phyloP scores from a whole-genome alignment of 2,113 vertebrate genomes.

The Ciconia boyciana region DNA sequence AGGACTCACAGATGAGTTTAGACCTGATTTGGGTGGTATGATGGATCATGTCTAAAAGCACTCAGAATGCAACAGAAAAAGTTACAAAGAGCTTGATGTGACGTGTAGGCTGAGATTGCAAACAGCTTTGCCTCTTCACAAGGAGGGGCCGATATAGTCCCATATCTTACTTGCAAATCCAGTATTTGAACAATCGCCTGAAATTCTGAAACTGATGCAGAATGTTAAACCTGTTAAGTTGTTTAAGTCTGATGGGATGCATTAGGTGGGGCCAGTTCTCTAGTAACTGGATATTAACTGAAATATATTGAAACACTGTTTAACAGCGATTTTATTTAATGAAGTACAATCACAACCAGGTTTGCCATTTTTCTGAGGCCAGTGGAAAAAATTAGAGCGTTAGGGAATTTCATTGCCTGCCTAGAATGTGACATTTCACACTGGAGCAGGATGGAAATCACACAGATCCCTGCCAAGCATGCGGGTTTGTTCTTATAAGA shows the following conservation, averaged over 20 bases:
- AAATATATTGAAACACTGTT: conserved; percentile 29
- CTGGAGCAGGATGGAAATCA: conserved; percentile 20
- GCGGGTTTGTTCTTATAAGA: conserved; percentile 24
- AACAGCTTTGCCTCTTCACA: background rate
- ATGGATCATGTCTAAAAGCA: background rate
- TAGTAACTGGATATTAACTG: conserved; percentile 21
- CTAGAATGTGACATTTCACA: conserved; percentile 30
- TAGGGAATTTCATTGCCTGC: conserved; percentile 27
- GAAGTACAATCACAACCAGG: conserved; percentile 52
- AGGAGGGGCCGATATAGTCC: background rate
- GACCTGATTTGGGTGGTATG: background rate
- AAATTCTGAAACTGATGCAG: background rate
- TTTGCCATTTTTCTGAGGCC: conserved; percentile 27
- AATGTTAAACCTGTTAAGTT: background rate
- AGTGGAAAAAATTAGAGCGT: conserved; percentile 32
- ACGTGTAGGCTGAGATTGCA: background rate
- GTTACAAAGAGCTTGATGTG: background rate
- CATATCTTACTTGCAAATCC: background rate
- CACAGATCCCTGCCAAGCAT: background rate
- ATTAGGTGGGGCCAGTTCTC: background rate
- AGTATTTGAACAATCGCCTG: background rate
- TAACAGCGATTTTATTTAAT: conserved; percentile 54
- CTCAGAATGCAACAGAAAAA: background rate
- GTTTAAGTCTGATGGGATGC: background rate
- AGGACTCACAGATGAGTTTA: background rate